Base-by-base conservation (phyloP, 2,113 vertebrate species). In the Atlantisia rogersi region DNA sequence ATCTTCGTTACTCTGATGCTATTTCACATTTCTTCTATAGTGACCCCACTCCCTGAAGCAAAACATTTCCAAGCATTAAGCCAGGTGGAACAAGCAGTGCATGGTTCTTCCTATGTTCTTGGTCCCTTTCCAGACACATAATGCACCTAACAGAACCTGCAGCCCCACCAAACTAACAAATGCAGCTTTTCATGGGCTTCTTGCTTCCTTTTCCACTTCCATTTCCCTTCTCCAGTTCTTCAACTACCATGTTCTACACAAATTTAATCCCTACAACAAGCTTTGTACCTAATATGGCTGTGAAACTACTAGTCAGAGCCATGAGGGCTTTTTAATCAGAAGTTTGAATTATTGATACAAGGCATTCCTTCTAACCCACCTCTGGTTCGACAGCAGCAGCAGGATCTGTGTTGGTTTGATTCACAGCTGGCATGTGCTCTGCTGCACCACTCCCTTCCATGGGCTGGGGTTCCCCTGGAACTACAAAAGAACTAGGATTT, bases 391-490 rank as follows among this genome's bases (percentile, higher is more conserved):
- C 86, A 46, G 88, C 9, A 12, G 96, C 87, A 48, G 88, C 14
- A 9, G 92, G 88, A 94, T 98, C 99, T 82, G 97, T 48, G 92
- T 71, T 93, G 81, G 97, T 87, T 37, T 98, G 98, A 53, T 98
- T 96, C 55, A 94, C 94, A 32, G 95, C 80, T 56, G 96, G 84
- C 12, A 78, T 68, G 60, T 74, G 97, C 40, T 97, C 97, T 35
- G 98, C 98, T 59, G 97, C 94, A 75, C 82, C 73, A 24, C 95
- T 97, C 17, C 98, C 98, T 80, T 99, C 98, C 40, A 98, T 8
- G 5, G 98, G 98, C 42, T 98, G 98, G 21, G 97, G 97, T 37
- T 98, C 98, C 32, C 98, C 98, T 64, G 98, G 97, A 67, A 98
- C 99, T 99, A 83, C 21, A 92, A 26, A 80, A 35, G 32, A 74